A percentile compares a stretch with the other conserved stretches of the same genome.
Conservation (phyloP, 2,113 vertebrate genomes). For the Tauraco erythrolophus region DNA sequence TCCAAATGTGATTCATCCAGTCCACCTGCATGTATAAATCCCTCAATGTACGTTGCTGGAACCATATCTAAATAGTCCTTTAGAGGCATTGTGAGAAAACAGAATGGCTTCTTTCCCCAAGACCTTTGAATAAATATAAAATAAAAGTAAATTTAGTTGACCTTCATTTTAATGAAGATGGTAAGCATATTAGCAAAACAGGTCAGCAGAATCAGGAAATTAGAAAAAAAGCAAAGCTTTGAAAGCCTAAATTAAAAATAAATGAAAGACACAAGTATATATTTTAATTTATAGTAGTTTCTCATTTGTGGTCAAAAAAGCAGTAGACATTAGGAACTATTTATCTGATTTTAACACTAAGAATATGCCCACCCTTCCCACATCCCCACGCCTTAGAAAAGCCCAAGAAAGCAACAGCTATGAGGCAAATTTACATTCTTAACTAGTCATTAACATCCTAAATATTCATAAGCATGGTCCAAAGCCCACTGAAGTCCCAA, state of each 20-base stretch:
- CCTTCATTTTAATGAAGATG: not conserved
- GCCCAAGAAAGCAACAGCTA: not conserved
- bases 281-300: not conserved
- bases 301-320: not conserved
- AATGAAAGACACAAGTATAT: not conserved
- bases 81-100: not conserved
- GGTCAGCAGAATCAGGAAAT: constrained; percentile 27
- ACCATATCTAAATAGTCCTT: not conserved
- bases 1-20: not conserved
- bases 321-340: not conserved
- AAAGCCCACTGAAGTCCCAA: not conserved
- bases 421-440: not conserved
- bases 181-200: constrained; percentile 10
- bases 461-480: not conserved
- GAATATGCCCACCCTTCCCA: not conserved
- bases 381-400: not conserved
- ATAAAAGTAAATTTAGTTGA: not conserved
- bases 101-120: not conserved
- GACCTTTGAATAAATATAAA: not conserved
- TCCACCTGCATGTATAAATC: no score
- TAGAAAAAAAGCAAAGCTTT: not conserved
- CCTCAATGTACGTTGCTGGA: not conserved
- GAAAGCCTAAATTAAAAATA: constrained; percentile 47
- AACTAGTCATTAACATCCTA: no score
- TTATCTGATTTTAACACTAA: not conserved